Evolutionary conservation across 1,140 invertebrate species (phyloP), one percentile per base, ranked within the genome.

Genomic region (Ostrea denselamellosa): DNA sequence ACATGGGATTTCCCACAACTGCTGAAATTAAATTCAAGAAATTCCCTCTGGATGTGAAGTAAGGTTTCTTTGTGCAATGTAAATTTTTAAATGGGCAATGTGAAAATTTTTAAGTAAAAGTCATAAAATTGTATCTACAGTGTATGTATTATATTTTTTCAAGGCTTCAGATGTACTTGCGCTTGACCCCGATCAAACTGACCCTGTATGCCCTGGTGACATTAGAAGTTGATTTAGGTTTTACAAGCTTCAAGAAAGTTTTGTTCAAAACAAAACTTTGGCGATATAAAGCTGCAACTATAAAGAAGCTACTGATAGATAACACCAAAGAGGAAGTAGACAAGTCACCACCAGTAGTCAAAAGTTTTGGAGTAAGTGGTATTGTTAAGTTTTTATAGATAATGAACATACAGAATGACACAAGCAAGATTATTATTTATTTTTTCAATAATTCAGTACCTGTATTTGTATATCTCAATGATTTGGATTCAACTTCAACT

Each of bases 41-140:
- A 28, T 93, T 93, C 82, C 92, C 92, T 25, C 65, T 92, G 53
- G 91, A 91, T 86, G 87, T 92, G 0, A 28, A 44, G 91, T 93
- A 87, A 89, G 91, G 5, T 92, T 25, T 56, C n/a, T n/a, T 89
- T 2, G 82, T 53, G 17, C 54, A n/a, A 2, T 65, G 71, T 9
- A 77, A 17, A 9, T 5, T 9, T n/a, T 8, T 28, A 71, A 8
- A 34, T 25, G 68, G n/a, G n/a, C 9, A 0, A 8, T 25, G 28
- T 77, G 34, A 77, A 17, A 25, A 28, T 10, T 81, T 81, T 19
- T 14, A 81, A 28, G 10, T 28, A 22, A 81, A 22, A 81, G 44
- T 81, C 14, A 5, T 34, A 28, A 22, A 19, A 81, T 14, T 8
- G 14, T 34, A 28, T 19, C 8, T 14, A 81, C 17, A 34, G 0